Conservation (phyloP, 1,140 invertebrate species). For the Pemphigus obesinymphae region DNA sequence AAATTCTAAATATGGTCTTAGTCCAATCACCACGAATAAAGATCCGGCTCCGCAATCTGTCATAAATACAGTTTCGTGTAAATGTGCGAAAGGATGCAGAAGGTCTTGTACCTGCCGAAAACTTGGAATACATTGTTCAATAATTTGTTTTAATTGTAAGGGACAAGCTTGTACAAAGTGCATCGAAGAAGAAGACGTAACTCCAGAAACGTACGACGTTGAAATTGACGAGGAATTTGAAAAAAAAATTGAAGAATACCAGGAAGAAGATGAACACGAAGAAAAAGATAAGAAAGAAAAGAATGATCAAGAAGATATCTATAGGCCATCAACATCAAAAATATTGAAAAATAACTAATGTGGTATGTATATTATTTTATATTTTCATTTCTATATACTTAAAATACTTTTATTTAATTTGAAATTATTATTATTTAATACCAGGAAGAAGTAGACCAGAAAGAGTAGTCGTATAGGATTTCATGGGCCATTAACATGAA, state of each 20-base stretch:
- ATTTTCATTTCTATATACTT: not conserved
- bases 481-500: not conserved
- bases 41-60: not conserved
- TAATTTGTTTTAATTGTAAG: not conserved
- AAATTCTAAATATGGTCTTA: not conserved
- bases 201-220: not conserved
- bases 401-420: not conserved
- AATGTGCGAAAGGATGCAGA: not conserved
- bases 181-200: not conserved
- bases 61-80: not conserved
- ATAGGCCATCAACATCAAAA: not conserved
- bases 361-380: not conserved
- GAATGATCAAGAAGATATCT: not conserved
- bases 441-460: not conserved
- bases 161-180: not conserved
- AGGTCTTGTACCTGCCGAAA: not conserved
- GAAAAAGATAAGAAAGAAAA: not conserved
- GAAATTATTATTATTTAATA: not conserved
- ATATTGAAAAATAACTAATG: not conserved
- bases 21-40: not conserved
- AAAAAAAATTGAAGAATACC: not conserved
- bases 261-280: not conserved
- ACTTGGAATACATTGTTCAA: not conserved
- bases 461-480: not conserved
- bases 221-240: not conserved